Evolutionary conservation across 2,113 vertebrate species (phyloP).

Genomic region (Bungarus multicinctus): DNA sequence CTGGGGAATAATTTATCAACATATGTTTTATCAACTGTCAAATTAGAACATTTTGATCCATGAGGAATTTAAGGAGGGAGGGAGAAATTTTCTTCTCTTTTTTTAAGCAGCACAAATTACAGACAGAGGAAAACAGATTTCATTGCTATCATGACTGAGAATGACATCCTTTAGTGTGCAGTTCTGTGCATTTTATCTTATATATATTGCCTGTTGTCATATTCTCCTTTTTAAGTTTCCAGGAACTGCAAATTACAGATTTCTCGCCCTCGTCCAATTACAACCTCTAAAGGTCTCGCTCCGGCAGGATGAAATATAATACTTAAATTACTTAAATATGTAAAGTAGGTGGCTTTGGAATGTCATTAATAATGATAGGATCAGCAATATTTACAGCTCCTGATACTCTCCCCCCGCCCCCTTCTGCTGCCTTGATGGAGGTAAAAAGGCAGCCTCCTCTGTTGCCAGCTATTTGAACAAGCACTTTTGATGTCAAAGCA

Average conservation of each 20-base stretch:
- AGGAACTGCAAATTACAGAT: constrained; percentile 53
- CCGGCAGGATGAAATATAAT: constrained; percentile 48
- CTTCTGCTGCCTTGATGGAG: neutral
- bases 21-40: neutral
- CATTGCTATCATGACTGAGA: constrained; percentile 1
- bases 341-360: constrained; percentile 42
- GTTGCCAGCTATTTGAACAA: neutral
- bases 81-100: neutral
- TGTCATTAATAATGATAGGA: constrained; percentile 43
- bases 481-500: neutral
- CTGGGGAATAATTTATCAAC: constrained; percentile 22
- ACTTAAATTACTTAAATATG: constrained; percentile 50
- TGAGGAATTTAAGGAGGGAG: constrained; percentile 15
- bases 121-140: constrained; percentile 20
- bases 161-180: neutral
- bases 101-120: neutral
- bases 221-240: constrained; percentile 36
- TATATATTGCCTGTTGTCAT: constrained; percentile 13
- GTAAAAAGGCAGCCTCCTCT: constrained; percentile 6
- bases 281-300: constrained; percentile 55
- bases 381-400: constrained; percentile 41
- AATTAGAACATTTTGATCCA: constrained; percentile 29
- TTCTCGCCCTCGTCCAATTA: constrained; percentile 49
- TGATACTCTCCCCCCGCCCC: neutral
- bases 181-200: constrained; percentile 36